These are phyloP conservation scores for Himalopsyche anomala DNA, from an alignment of 2,888 invertebrate genomes.

Conservation along the genomic window DNA sequence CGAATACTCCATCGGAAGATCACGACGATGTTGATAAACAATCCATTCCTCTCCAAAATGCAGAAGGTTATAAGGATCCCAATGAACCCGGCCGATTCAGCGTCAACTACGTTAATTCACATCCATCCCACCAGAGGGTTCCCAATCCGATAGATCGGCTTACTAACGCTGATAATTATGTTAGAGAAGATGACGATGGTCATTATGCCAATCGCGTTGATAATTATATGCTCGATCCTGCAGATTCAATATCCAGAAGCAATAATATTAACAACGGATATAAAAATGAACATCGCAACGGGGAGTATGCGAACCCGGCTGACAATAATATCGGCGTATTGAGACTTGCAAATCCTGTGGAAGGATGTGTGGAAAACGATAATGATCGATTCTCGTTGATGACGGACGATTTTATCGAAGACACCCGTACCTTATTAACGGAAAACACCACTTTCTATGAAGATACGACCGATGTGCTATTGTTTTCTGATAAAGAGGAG, in stretches of 20 bases:
- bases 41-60: neutral
- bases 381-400: constrained; percentile 28
- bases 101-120: constrained; percentile 1
- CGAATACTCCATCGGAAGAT: constrained; percentile 73
- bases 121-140: neutral
- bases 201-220: neutral
- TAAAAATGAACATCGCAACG: neutral
- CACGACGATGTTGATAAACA: constrained; percentile 68
- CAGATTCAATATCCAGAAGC: constrained; percentile 16
- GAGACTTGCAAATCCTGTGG: constrained; percentile 56
- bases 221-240: constrained; percentile 3
- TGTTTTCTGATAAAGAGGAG: constrained; percentile 36
- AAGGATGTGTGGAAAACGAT: constrained; percentile 41
- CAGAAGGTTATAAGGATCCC: neutral
- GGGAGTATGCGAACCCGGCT: constrained; percentile 28
- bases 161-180: neutral
- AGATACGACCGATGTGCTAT: constrained; percentile 42
- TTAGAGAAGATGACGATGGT: neutral
- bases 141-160: neutral
- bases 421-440: constrained; percentile 41
- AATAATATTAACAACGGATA: neutral
- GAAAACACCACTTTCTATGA: constrained; percentile 46
- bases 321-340: constrained; percentile 54
- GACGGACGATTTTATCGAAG: constrained; percentile 41
- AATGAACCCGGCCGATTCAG: neutral